Evolutionary conservation across 2,113 vertebrate species (phyloP), one percentile per base, ranked within the genome.

Genomic region (Ploceus nigricollis): DNA sequence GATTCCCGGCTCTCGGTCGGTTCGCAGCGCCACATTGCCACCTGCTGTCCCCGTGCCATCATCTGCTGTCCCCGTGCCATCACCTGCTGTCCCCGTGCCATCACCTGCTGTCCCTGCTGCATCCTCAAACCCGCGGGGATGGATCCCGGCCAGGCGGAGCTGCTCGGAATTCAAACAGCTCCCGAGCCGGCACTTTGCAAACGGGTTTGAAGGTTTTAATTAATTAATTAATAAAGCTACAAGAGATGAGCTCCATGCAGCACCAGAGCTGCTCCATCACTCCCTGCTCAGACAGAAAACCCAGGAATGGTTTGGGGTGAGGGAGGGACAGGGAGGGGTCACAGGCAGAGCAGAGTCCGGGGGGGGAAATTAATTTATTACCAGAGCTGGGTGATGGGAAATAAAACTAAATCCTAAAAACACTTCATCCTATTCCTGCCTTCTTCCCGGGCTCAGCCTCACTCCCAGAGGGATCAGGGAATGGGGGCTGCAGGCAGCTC

Each of bases 1-100:
- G 8, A 7, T 47, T 20, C 16, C 61, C 27, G 9, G 11, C 17
- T n/a, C 16, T 2, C 3, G 14, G 20, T 25, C 37, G 1, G 10
- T 93, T 25, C 11, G 70, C 21, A 35, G 96, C 78, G 9, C 97
- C 96, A 97, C 95, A 97, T 87, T 95, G 97, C 98, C 98, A 95
- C 90, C 98, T 98, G 84, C 97, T 94, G 98, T 58, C 61, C 48
- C 57, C n/a, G n/a, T n/a, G n/a, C n/a, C n/a, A n/a, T n/a, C n/a
- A n/a, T n/a, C n/a, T n/a, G n/a, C n/a, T n/a, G n/a, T n/a, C n/a
- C n/a, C n/a, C n/a, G n/a, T n/a, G n/a, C n/a, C n/a, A n/a, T n/a
- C n/a, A n/a, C n/a, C n/a, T n/a, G n/a, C n/a, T n/a, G n/a, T n/a
- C n/a, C n/a, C n/a, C n/a, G n/a, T n/a, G n/a, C n/a, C n/a, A n/a